phyloP scores from a whole-genome alignment of 2,888 invertebrate species.

The Drosophila parthenogenetica region DNA sequence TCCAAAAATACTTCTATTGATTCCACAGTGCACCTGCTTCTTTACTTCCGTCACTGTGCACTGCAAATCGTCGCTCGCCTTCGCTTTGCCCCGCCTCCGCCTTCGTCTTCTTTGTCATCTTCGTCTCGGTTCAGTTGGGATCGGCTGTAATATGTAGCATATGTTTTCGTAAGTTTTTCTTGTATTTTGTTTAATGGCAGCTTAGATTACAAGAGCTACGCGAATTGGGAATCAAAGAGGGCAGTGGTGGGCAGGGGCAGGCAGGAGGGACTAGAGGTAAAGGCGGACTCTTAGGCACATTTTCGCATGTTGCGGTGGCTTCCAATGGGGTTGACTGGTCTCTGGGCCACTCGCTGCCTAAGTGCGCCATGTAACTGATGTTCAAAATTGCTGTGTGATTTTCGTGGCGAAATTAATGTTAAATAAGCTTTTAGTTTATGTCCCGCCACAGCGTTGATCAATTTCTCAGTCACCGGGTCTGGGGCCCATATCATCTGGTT shows the following conservation, averaged over 20 bases:
- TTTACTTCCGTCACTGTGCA: constrained; percentile 71
- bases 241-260: neutral
- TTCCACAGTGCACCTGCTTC: constrained; percentile 60
- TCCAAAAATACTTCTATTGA: neutral
- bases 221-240: constrained; percentile 35
- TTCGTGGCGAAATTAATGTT: constrained; percentile 81
- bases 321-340: constrained; percentile 49
- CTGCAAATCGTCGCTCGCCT: constrained; percentile 40
- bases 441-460: constrained; percentile 80
- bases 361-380: constrained; percentile 72
- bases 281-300: constrained; percentile 42
- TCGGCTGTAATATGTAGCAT: constrained; percentile 79
- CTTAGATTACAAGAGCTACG: constrained; percentile 74
- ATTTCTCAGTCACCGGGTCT: constrained; percentile 77
- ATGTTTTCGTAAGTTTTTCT: constrained; percentile 81
- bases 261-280: neutral
- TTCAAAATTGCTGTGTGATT: constrained; percentile 80
- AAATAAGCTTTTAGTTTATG: constrained; percentile 82
- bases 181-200: constrained; percentile 81
- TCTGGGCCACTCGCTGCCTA: constrained; percentile 2
- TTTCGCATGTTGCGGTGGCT: constrained; percentile 71
- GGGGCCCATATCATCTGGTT: constrained; percentile 28
- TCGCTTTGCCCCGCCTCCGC: constrained; percentile 23
- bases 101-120: constrained; percentile 34
- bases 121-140: constrained; percentile 49